Percentiles rank a stretch among this genome's conserved stretches.
phyloP scores from a whole-genome alignment of 2,888 invertebrate genomes.

The Drosophila anomalata region DNA sequence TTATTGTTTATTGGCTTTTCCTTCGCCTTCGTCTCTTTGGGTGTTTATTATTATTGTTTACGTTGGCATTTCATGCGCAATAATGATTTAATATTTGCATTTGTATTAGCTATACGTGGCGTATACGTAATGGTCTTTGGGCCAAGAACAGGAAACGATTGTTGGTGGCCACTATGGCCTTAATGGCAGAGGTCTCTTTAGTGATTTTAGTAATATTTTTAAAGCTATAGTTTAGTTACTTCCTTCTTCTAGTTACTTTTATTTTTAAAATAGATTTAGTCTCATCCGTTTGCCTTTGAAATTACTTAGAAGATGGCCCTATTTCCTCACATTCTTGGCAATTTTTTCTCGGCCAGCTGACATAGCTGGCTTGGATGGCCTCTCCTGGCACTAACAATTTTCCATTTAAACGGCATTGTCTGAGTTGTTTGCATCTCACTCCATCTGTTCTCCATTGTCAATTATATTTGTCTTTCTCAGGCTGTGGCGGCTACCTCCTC shows the following conservation, averaged over 20 bases:
- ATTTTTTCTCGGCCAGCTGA: conserved; percentile 37
- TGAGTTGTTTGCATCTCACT: conserved; percentile 25
- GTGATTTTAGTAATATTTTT: too few relatives aligned
- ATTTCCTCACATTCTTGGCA: neutral
- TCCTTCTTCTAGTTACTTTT: neutral
- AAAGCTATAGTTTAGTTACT: too few relatives aligned
- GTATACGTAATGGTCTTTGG: conserved; percentile 64
- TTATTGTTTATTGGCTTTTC: conserved; percentile 52
- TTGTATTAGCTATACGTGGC: conserved; percentile 56
- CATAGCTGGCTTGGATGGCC: conserved; percentile 14
- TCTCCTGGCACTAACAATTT: conserved; percentile 24
- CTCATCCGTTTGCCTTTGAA: neutral
- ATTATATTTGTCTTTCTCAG: conserved; percentile 73
- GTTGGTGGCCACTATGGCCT: conserved; percentile 2
- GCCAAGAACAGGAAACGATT: conserved; percentile 60
- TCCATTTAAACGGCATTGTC: conserved; percentile 43
- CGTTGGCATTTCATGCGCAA: conserved; percentile 54
- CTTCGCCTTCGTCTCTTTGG: conserved; percentile 20
- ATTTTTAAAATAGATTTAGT: neutral
- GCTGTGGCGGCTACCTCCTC: conserved; percentile 35
- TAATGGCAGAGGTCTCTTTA: too few relatives aligned
- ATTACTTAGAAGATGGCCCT: neutral
- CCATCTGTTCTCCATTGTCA: conserved; percentile 36
- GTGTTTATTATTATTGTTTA: conserved; percentile 31
- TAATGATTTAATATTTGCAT: conserved; percentile 74